These are phyloP conservation scores for Sylvia atricapilla DNA, from an alignment of 2,113 vertebrate genomes.

Conservation along the genomic window DNA sequence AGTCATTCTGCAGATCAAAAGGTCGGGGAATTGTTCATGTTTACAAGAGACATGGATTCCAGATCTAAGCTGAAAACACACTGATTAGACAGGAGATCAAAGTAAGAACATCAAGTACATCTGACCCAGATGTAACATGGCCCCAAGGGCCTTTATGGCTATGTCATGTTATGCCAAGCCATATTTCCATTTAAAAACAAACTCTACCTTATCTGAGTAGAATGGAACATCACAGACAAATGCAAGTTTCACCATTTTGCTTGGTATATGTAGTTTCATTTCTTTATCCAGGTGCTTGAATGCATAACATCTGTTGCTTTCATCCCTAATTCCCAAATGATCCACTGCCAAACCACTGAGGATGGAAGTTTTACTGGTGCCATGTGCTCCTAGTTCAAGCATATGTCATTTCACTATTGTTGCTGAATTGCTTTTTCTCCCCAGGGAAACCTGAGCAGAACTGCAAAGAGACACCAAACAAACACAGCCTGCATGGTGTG, in stretches of 20 bases:
- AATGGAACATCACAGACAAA: slow-evolving; percentile 30
- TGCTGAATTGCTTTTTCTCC: background rate
- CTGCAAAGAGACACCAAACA: background rate
- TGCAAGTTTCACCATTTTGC: background rate
- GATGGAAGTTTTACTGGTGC: slow-evolving; percentile 17
- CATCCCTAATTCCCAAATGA: slow-evolving; percentile 36
- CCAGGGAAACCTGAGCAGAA: background rate
- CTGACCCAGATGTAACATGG: slow-evolving; percentile 47
- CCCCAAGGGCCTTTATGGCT: slow-evolving; percentile 17
- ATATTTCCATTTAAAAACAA: slow-evolving; percentile 65
- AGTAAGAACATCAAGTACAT: slow-evolving; percentile 66
- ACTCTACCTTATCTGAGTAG: slow-evolving; percentile 36
- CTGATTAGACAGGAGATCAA: slow-evolving; percentile 64
- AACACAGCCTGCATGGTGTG: background rate
- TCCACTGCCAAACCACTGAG: slow-evolving; percentile 20
- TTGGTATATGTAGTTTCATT: background rate
- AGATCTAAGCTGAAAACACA: slow-evolving; percentile 62
- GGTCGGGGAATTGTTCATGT: slow-evolving; percentile 52
- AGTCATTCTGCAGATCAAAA: slow-evolving; percentile 69
- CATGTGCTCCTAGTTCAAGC: background rate
- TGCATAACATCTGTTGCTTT: slow-evolving; percentile 53
- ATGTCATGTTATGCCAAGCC: slow-evolving; percentile 56
- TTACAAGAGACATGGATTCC: slow-evolving; percentile 48
- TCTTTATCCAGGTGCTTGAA: slow-evolving; percentile 59
- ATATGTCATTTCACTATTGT: background rate